Evolutionary conservation across 23 tunicate species (phyloP), one percentile per base, ranked within the genome.

Genomic region (Halocynthia roretzi): DNA sequence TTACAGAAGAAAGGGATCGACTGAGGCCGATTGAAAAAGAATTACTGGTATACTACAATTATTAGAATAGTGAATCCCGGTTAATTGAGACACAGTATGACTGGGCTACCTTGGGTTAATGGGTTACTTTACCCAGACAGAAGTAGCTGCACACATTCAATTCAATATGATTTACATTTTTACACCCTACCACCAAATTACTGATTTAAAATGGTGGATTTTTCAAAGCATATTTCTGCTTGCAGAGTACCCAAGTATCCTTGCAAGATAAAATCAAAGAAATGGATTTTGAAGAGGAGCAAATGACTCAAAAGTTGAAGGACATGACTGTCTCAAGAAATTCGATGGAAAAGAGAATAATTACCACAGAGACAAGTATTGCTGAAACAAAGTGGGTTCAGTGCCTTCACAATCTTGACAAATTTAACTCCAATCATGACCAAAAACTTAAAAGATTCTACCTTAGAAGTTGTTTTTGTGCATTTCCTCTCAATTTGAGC

Each of bases 271-370:
- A 64, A 23, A 80, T 89, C 76, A 83, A 80, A 50, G 96, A 84
- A 64, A 68, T 89, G 82, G 81, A 89, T 70, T 75, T 80, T 61
- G 96, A 89, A 71, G 96, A 89, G 71, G 31, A 53, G 0, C 96
- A 89, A 68, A 86, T 89, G 85, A 63, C 67, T 52, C 85, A 86
- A 67, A 89, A 89, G 65, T 57, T 84, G 44, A 89, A 84, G 56
- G 96, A 89, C 56, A 80, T 89, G 79, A 86, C 67, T 11, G 69
- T 89, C 8, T 77, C 96, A 6, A 83, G 84, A 60, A 68, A 70
- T 52, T 83, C 96, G 0, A 89, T 89, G 96, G 74, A 83, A 56
- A 89, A 89, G 71, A 63, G 96, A 18, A 85, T 76, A 52, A 51
- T 56, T 69, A 54, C 82, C 22, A 84, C 96, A 48, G 85, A 86